Evolutionary conservation across 2,888 invertebrate species (phyloP), one percentile per base, ranked within the genome.

Genomic region (Nomada ferruginata): DNA sequence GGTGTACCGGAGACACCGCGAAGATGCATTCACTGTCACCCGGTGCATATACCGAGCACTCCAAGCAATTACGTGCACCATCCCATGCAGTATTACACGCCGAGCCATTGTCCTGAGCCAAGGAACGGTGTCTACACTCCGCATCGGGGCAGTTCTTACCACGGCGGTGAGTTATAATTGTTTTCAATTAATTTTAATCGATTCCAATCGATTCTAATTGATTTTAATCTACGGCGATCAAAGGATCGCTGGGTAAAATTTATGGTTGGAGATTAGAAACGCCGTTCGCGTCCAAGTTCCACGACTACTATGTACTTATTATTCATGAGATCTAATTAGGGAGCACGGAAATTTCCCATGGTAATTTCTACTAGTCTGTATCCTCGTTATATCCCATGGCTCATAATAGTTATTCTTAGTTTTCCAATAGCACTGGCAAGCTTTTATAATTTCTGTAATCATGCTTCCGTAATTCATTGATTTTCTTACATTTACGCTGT

Each of bases 21-120:
- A 84, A 91, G 93, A 83, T 93, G 93, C 84, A 87, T 90, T 76
- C 92, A 92, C 85, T 93, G 93, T 87, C 92, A 93, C 80, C 92
- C 92, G 55, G 85, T 92, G 42, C 82, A 90, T 78, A 90, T 91
- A 75, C 87, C 91, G 66, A 90, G 88, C 82, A 91, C 92, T 36
- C 91, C 92, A 76, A 92, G 87, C 82, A 91, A 90, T 90, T 92
- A 91, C 80, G 88, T 89, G 59, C 91, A 83, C 53, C 89, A 89
- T 26, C 89, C 87, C 0, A 84, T 85, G 87, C 92, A 93, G 86
- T 93, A 92, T 85, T 93, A 93, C 82, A 93, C 92, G 74, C 92
- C 92, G 75, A 92, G 83, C 81, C 93, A 92, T 79, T 92, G 90
- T 20, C 82, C 73, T 52, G 92, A 92, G 71, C 86, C 87, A 50